These are phyloP conservation scores for Potamilus streckersoni DNA, from an alignment of 1,140 invertebrate genomes.

Conservation along the genomic window DNA sequence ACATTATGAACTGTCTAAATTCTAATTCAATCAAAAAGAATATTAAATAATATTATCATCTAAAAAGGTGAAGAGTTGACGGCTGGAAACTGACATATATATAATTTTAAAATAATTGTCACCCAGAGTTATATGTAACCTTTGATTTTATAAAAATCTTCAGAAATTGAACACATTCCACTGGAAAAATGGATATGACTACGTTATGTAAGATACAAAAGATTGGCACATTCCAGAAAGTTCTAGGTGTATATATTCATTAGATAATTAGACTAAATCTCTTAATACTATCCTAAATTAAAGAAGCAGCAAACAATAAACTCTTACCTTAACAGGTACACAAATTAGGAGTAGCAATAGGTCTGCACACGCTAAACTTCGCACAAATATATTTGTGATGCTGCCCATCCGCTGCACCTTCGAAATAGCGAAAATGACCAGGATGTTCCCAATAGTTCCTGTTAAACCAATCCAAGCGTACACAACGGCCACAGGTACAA, in stretches of 20 bases:
- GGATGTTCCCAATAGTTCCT: constrained; percentile 35
- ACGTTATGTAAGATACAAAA: too few relatives aligned
- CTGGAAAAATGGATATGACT: too few relatives aligned
- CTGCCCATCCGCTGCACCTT: constrained; percentile 37
- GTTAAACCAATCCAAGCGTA: constrained; percentile 72
- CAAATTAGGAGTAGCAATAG: constrained; percentile 80
- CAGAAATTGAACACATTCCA: too few relatives aligned
- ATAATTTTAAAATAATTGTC: too few relatives aligned
- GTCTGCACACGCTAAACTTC: constrained; percentile 79
- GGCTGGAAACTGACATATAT: too few relatives aligned
- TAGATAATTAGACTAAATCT: background rate
- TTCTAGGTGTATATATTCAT: background rate
- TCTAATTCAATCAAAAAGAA: too few relatives aligned
- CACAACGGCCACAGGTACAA: constrained; percentile 73
- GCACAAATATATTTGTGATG: constrained; percentile 74
- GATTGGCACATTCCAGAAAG: background rate
- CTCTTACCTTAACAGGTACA: constrained; percentile 73
- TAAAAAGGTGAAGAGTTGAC: too few relatives aligned
- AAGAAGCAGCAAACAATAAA: background rate
- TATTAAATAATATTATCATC: too few relatives aligned
- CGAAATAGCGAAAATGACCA: constrained; percentile 35
- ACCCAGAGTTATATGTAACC: too few relatives aligned
- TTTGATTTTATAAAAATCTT: too few relatives aligned
- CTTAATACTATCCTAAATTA: too few relatives aligned
- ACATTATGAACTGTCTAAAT: too few relatives aligned